These are phyloP conservation scores for Otis tarda DNA, from an alignment of 2,113 vertebrate genomes.

Conservation along the genomic window DNA sequence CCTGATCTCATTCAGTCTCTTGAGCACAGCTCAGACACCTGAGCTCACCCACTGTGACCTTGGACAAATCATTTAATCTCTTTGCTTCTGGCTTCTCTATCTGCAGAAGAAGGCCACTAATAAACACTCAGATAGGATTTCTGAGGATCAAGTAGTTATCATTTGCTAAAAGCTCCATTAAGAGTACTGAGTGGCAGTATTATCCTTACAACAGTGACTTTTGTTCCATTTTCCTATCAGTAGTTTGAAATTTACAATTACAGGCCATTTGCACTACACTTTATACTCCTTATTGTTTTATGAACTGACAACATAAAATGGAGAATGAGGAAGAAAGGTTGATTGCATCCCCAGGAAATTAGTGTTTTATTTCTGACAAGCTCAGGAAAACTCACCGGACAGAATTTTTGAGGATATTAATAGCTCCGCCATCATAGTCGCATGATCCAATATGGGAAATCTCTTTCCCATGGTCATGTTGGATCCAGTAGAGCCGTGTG, in stretches of 20 bases:
- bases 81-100: background rate
- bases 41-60: conserved; percentile 19
- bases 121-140: conserved; percentile 17
- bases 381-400: conserved; percentile 73
- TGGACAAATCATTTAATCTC: conserved; percentile 47
- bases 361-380: background rate
- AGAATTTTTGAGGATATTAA: conserved; percentile 71
- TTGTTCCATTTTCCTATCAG: background rate
- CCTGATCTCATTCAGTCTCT: background rate
- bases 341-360: background rate
- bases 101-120: background rate
- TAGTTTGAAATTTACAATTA: background rate
- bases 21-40: conserved; percentile 29
- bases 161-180: conserved; percentile 6
- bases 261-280: background rate
- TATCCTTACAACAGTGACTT: background rate
- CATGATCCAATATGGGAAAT: conserved; percentile 78
- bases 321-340: background rate
- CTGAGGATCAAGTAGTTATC: background rate
- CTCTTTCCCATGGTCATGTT: conserved; percentile 63
- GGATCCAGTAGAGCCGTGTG: conserved; percentile 86
- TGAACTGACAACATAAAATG: background rate
- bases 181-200: background rate
- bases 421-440: conserved; percentile 80
- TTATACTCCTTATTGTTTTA: background rate